Evolutionary conservation across 2,888 invertebrate species (phyloP).

Genomic region (Idaea straminata): DNA sequence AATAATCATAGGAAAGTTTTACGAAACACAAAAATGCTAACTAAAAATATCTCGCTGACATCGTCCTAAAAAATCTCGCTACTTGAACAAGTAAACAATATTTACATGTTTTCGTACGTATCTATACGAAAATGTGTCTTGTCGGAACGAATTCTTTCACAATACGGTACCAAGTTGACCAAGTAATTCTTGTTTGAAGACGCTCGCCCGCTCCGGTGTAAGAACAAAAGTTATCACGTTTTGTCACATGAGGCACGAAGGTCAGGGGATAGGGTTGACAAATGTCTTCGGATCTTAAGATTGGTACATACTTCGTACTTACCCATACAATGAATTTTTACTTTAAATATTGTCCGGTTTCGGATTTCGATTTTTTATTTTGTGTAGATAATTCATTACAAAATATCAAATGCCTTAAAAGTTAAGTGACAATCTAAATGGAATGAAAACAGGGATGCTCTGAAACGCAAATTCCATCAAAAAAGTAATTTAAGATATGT

Average conservation of each 20-base stretch:
- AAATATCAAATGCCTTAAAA: no score
- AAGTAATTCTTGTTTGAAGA: conserved; percentile 55
- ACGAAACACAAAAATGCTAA: neutral
- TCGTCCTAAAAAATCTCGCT: neutral
- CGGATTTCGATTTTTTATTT: no score
- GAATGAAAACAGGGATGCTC: no score
- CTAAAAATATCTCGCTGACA: neutral
- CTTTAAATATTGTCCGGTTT: no score
- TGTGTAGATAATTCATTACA: no score
- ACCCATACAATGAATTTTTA: no score
- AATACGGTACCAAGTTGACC: conserved; percentile 38
- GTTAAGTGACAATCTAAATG: no score
- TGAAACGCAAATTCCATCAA: no score
- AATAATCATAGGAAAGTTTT: neutral
- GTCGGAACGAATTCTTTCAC: conserved; percentile 50
- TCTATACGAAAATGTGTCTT: neutral
- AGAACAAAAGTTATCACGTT: conserved; percentile 68
- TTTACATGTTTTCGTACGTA: neutral
- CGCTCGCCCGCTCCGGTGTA: conserved; percentile 44
- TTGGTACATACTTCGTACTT: neutral
- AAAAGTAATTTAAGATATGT: no score
- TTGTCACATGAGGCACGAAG: conserved; percentile 62
- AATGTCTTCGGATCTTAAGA: neutral
- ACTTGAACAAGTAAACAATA: neutral
- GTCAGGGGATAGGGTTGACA: conserved; percentile 34